Evolutionary conservation across 2,797 vertebrate genomes (phyloP).

Genomic region (Sebastes wilsoni): DNA sequence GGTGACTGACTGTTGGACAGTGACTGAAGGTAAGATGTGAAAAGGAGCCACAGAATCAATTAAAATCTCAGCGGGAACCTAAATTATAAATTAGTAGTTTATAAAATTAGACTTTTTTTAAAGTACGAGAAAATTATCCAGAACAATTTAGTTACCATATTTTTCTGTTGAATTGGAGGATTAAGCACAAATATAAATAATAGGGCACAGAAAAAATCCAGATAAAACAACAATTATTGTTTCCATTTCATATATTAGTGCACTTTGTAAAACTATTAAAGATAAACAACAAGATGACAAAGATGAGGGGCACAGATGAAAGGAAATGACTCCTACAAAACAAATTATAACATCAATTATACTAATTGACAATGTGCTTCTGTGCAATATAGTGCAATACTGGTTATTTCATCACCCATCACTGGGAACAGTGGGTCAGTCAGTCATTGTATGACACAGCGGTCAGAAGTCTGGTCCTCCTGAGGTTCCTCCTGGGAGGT

Average conservation of each 20-base stretch:
- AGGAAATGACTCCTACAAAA: background rate
- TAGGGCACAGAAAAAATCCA: background rate
- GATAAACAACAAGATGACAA: conserved; percentile 9
- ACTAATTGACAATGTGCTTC: background rate
- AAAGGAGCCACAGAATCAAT: background rate
- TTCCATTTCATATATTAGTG: conserved; percentile 33
- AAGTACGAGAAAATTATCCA: background rate
- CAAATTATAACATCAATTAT: background rate
- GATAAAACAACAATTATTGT: background rate
- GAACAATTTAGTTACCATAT: background rate
- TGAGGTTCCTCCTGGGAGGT: conserved; percentile 12
- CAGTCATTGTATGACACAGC: conserved; percentile 69
- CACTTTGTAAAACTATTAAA: conserved; percentile 14
- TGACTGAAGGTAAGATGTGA: conserved; percentile 1
- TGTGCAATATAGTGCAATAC: background rate
- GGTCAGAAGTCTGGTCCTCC: conserved; percentile 54
- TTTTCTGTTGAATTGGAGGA: background rate
- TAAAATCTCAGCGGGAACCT: background rate
- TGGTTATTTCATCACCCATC: background rate
- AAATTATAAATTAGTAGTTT: background rate
- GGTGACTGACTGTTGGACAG: conserved; percentile 16
- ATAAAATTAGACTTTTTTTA: background rate
- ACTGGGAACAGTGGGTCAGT: background rate
- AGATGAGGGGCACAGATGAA: background rate
- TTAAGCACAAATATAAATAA: background rate